These are phyloP conservation scores for Blastomussa wellsi DNA, from an alignment of 92 coral and sea anemone species.

Conservation along the genomic window DNA sequence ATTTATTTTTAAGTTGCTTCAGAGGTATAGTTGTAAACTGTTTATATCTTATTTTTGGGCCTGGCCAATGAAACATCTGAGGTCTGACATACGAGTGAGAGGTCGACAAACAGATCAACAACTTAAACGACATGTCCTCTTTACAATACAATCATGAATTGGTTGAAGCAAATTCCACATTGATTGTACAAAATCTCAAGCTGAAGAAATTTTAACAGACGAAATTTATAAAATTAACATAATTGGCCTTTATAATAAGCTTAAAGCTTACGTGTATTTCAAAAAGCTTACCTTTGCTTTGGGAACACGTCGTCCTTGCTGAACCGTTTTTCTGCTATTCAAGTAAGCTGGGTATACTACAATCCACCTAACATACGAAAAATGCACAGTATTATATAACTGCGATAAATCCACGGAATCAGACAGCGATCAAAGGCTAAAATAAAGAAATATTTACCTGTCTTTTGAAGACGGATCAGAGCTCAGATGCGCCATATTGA, in stretches of 20 bases:
- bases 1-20: no score
- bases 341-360: conserved; percentile 93
- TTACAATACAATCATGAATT: no score
- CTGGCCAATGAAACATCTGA: no score
- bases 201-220: background rate
- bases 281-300: conserved; percentile 83
- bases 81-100: no score
- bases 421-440: background rate
- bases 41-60: no score
- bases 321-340: conserved; percentile 83
- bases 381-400: background rate
- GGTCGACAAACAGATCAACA: no score
- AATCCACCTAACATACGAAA: conserved; percentile 69
- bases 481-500: conserved; percentile 92
- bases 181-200: background rate
- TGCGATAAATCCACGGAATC: background rate
- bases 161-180: no score
- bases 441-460: conserved; percentile 57
- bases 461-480: conserved; percentile 85
- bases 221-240: background rate
- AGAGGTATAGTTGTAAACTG: no score
- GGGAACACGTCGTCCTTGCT: conserved; percentile 94
- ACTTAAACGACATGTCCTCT: no score
- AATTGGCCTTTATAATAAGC: background rate
- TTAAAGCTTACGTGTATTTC: background rate